A percentile compares a stretch with the other conserved stretches of the same genome.
These are phyloP conservation scores for Solenopsis invicta DNA, from an alignment of 1,140 invertebrate species.

Conservation along the genomic window DNA sequence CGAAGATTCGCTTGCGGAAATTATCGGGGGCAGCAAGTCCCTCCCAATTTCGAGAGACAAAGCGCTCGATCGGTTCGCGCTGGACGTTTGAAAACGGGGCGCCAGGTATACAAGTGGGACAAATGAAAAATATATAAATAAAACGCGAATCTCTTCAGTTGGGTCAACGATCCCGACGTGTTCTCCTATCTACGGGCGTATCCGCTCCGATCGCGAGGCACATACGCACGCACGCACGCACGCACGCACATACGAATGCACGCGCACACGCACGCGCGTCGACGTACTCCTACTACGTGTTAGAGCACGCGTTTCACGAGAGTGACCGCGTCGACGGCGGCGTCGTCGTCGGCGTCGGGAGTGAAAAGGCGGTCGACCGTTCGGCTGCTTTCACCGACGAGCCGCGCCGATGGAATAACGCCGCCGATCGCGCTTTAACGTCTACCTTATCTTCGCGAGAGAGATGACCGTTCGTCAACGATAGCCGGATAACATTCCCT, in stretches of 20 bases:
- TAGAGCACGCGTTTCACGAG: slow-evolving; percentile 65
- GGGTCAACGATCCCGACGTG: slow-evolving; percentile 62
- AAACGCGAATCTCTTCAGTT: not conserved
- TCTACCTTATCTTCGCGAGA: slow-evolving; percentile 36
- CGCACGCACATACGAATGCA: slow-evolving; percentile 32
- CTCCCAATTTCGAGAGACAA: not conserved
- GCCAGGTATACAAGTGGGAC: not conserved
- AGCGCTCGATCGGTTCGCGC: not conserved
- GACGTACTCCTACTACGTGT: slow-evolving; percentile 11
- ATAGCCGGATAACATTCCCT: not conserved
- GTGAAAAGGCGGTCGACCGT: slow-evolving; percentile 83
- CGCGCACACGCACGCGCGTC: not conserved
- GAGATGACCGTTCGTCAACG: no score
- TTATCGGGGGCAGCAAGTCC: not conserved
- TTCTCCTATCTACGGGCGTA: slow-evolving; percentile 54
- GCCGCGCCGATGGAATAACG: slow-evolving; percentile 70
- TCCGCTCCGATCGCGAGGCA: slow-evolving; percentile 55
- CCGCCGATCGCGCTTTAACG: slow-evolving; percentile 68
- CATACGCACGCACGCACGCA: not conserved
- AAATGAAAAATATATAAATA: not conserved
- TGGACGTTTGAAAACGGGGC: not conserved
- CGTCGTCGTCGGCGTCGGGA: slow-evolving; percentile 63
- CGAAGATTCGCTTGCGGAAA: not conserved
- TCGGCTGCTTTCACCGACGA: slow-evolving; percentile 79
- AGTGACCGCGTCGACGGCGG: slow-evolving; percentile 40